Evolutionary conservation across 2,888 invertebrate species (phyloP), one percentile per base, ranked within the genome.

Genomic region (Apodemia mormo): DNA sequence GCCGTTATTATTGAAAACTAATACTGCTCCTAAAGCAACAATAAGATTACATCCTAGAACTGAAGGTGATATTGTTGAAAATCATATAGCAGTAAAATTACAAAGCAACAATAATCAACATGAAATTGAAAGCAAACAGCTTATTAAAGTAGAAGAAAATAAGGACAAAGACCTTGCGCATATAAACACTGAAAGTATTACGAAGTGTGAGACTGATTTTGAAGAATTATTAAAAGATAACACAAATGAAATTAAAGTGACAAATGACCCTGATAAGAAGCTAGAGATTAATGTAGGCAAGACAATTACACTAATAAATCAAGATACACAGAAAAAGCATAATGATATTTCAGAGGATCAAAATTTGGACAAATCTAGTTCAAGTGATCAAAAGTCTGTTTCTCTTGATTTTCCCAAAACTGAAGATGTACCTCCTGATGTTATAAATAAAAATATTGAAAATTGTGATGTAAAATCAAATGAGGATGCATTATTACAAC

Each of bases 151-250:
- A 40, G 43, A 65, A 66, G 75, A 74, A 54, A 68, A 64, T 71
- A 12, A 29, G 43, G n/a, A 30, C 66, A 14, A 66, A 68, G 9
- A 37, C 58, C 0, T 71, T 12, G 14, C 49, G 74, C 14, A 52
- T 75, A 33, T 64, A 68, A 43, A 64, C 33, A 64, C 64, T 10
- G 88, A 86, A 68, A 79, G 77, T 72, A 76, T 79, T 72, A 64
- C 81, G 10, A 92, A 92, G 83, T 87, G 89, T 81, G 92, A 88
- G 77, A 93, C 93, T 56, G 94, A 94, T 79, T 94, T 93, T 79
- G 94, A 94, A 80, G 94, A 94, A 77, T 79, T 94, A 65, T 79
- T 94, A 43, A 94, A 91, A 82, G 93, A 93, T 77, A 93, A 88
- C 68, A 91, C 93, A 33, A 93, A 91, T 80, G 91, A 93, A 84